These are phyloP conservation scores for Ginglymostoma cirratum DNA, from an alignment of 2,113 vertebrate species.

Conservation along the genomic window DNA sequence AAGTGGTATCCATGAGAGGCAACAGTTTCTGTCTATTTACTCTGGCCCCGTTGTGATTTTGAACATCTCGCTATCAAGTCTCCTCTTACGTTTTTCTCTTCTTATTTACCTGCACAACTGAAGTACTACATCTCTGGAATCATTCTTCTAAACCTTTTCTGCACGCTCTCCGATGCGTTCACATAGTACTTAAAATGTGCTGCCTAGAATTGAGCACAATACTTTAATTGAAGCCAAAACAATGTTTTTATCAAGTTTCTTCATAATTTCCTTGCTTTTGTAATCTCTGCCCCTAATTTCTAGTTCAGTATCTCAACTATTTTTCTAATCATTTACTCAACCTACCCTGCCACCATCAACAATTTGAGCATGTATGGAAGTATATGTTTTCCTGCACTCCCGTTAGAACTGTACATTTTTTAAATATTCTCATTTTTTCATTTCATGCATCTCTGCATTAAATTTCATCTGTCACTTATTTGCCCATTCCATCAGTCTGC, in stretches of 20 bases:
- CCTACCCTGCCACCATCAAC: neutral
- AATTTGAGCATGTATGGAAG: neutral
- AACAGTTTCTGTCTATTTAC: neutral
- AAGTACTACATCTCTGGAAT: neutral
- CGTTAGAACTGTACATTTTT: neutral
- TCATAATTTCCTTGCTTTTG: neutral
- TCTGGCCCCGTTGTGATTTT: neutral
- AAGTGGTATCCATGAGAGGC: no score
- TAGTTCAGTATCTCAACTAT: neutral
- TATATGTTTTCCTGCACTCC: neutral
- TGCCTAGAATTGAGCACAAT: neutral
- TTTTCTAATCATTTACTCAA: neutral
- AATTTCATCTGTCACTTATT: neutral
- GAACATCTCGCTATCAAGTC: neutral
- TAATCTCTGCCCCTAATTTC: neutral
- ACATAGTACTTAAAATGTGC: neutral
- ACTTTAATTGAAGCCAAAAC: neutral
- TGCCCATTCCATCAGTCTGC: neutral
- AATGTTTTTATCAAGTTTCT: neutral
- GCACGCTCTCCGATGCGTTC: neutral
- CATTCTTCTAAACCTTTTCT: neutral
- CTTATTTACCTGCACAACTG: neutral
- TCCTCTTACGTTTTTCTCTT: neutral
- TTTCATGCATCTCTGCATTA: neutral
- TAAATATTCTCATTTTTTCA: neutral